These are phyloP conservation scores for Coelogynopora nodosa DNA, from an alignment of 2,888 invertebrate genomes.

Conservation along the genomic window DNA sequence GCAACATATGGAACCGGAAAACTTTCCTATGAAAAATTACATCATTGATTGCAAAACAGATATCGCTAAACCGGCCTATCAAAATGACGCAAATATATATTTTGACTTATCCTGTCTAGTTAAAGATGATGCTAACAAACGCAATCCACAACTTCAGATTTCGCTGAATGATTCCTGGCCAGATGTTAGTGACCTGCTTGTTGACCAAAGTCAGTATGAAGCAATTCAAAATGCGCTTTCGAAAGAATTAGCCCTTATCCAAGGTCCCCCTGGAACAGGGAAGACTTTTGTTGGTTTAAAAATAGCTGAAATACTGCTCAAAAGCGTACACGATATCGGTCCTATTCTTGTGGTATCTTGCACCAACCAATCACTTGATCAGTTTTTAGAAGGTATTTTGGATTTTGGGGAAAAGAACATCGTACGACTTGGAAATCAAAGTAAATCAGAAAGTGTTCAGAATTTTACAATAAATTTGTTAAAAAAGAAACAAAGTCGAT, in stretches of 20 bases:
- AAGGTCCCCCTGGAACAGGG: constrained; percentile 78
- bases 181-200: background rate
- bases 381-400: constrained; percentile 70
- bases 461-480: background rate
- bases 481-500: background rate
- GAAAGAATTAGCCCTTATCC: constrained; percentile 35
- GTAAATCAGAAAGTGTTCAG: background rate
- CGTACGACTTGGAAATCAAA: background rate
- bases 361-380: constrained; percentile 81
- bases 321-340: constrained; percentile 31
- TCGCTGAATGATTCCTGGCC: background rate
- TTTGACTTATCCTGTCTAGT: background rate
- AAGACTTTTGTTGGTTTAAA: constrained; percentile 77
- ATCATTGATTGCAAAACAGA: background rate
- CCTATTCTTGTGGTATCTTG: constrained; percentile 76
- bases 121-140: background rate
- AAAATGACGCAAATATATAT: background rate
- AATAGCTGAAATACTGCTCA: constrained; percentile 66
- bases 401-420: constrained; percentile 39
- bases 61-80: background rate
- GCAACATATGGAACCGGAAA: background rate
- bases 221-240: constrained; percentile 34
- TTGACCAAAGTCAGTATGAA: constrained; percentile 14
- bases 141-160: background rate
- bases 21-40: background rate